Percentiles rank a stretch among this genome's conserved stretches.
Evolutionary conservation across 2,888 invertebrate species (phyloP).

Genomic region (Lingula anatina): DNA sequence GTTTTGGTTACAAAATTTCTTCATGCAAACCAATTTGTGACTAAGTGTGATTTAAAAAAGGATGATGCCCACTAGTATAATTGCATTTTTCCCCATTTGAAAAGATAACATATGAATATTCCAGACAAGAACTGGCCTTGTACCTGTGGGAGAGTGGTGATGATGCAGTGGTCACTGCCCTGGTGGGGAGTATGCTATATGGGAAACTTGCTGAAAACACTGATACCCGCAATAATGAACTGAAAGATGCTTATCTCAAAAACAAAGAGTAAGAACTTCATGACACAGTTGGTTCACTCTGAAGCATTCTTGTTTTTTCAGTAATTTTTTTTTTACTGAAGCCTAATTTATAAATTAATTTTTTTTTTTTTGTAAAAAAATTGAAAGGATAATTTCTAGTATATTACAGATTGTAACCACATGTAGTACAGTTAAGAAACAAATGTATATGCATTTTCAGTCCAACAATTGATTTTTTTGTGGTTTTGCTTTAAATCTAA

Average conservation of each 20-base stretch:
- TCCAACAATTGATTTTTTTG: too few species aligned
- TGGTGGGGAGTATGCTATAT: slow-evolving; percentile 46
- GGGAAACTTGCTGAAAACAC: slow-evolving; percentile 27
- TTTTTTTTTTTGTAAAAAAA: too few species aligned
- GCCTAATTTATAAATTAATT: too few species aligned
- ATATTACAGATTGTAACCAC: too few species aligned
- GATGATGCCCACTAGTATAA: background rate
- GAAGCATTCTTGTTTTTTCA: slow-evolving; percentile 6
- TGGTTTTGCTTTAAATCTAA: too few species aligned
- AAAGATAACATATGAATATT: slow-evolving; percentile 1
- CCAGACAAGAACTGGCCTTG: slow-evolving; percentile 41
- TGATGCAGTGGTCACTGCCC: slow-evolving; percentile 46
- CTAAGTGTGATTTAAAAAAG: background rate
- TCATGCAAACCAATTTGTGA: background rate
- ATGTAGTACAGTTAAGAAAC: too few species aligned
- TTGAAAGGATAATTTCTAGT: too few species aligned
- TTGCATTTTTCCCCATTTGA: background rate
- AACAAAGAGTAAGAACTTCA: slow-evolving; percentile 35
- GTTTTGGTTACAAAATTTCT: too few species aligned
- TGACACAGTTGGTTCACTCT: too few species aligned
- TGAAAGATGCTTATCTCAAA: slow-evolving; percentile 19
- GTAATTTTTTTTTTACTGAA: background rate
- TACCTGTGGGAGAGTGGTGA: slow-evolving; percentile 50
- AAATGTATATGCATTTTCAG: too few species aligned
- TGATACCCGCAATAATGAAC: slow-evolving; percentile 29